phyloP scores from a whole-genome alignment of 2,797 vertebrate genomes.

The Spinibarbus caldwelli region DNA sequence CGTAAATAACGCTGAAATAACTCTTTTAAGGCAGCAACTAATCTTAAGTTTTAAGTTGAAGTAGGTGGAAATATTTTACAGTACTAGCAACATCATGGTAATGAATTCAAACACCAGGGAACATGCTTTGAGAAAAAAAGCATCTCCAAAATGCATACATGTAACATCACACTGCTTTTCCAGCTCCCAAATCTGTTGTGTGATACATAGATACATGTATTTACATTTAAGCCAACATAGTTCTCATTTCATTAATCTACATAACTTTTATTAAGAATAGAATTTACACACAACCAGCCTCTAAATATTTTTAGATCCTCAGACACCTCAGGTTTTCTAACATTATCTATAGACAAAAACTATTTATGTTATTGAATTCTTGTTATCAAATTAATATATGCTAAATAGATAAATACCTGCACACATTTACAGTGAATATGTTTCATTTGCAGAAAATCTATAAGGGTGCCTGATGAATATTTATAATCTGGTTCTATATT shows the following conservation, averaged over 20 bases:
- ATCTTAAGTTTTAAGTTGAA: background rate
- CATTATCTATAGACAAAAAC: background rate
- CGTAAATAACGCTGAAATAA: too few relatives aligned
- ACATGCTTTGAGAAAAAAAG: background rate
- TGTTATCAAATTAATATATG: background rate
- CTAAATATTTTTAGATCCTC: background rate
- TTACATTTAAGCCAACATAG: background rate
- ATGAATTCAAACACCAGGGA: background rate
- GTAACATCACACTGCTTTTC: background rate
- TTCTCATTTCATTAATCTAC: background rate
- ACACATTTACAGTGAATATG: slow-evolving; percentile 15
- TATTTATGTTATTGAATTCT: background rate
- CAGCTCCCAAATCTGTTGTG: background rate
- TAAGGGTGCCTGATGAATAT: slow-evolving; percentile 42
- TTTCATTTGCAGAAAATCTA: slow-evolving; percentile 11
- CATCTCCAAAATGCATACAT: background rate
- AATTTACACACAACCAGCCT: background rate
- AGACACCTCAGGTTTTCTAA: background rate
- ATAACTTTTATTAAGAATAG: background rate
- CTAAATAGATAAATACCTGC: background rate
- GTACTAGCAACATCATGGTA: background rate
- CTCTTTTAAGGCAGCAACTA: background rate
- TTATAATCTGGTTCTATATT: slow-evolving; percentile 40
- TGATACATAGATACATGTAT: background rate
- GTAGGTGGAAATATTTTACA: background rate